Conservation (phyloP, 2,888 invertebrate species). For the Eueremaeus valkanovi region DNA sequence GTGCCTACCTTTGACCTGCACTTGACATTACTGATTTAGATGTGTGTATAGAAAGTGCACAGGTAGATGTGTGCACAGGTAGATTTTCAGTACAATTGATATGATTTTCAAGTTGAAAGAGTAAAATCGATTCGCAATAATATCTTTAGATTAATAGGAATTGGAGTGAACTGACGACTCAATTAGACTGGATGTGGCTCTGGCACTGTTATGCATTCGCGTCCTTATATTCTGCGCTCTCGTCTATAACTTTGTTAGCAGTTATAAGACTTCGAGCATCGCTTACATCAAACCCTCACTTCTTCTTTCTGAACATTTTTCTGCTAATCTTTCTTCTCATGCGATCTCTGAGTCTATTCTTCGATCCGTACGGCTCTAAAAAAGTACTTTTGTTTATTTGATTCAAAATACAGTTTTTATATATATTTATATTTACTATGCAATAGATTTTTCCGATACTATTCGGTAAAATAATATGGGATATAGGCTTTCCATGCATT, state of each 20-base stretch:
- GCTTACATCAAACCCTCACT: slow-evolving; percentile 57
- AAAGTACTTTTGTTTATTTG: slow-evolving; percentile 52
- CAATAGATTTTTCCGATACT: background rate
- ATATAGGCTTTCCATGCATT: slow-evolving; percentile 59
- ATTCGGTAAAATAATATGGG: slow-evolving; percentile 55
- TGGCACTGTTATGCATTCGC: slow-evolving; percentile 60
- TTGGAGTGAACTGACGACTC: slow-evolving; percentile 49
- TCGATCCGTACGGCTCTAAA: slow-evolving; percentile 60
- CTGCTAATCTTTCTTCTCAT: slow-evolving; percentile 58
- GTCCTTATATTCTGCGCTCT: slow-evolving; percentile 58
- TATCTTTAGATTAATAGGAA: slow-evolving; percentile 50
- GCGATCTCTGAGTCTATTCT: slow-evolving; percentile 57
- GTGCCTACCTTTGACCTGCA: too few relatives aligned
- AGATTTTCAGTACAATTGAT: too few relatives aligned
- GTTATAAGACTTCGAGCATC: slow-evolving; percentile 59
- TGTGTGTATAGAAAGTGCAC: too few relatives aligned
- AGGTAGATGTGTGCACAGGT: too few relatives aligned
- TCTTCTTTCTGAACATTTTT: slow-evolving; percentile 60
- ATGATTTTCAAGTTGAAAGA: too few relatives aligned
- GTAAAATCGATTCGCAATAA: too few relatives aligned
- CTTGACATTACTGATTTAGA: too few relatives aligned
- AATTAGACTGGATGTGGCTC: slow-evolving; percentile 57
- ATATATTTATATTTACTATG: too few relatives aligned
- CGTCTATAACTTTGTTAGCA: slow-evolving; percentile 59
- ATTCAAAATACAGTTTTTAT: background rate